Base-by-base conservation (phyloP, 2,113 vertebrate species). In the Sclerurus mexicanus region DNA sequence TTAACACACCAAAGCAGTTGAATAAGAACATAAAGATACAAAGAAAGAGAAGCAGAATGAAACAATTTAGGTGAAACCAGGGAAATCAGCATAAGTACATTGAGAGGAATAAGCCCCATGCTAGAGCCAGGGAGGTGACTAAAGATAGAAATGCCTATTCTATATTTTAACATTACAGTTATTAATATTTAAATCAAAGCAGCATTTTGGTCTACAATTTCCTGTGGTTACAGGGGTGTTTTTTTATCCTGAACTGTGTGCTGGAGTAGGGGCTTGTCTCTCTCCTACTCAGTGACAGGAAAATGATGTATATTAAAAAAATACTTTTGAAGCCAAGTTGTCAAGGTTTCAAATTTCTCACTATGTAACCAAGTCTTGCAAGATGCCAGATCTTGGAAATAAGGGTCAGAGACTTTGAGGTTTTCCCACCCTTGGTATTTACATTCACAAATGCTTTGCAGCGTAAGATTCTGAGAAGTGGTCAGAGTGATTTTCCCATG, bases 391-490 rank as follows among this genome's bases (percentile, higher is more conserved):
- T 88, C 71, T 40, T 94, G 90, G 76, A 94, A 97, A 89, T 55
- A 58, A 77, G 30, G 91, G 96, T 95, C 95, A 97, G 91, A 84
- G 68, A 72, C 90, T 95, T 31, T 8, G 60, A 87, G 85, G 39
- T 91, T 97, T 97, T 97, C 95, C 93, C 95, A 97, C 80, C 83
- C 95, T 84, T 87, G 31, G n/a, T 93, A 96, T 95, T 96, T 96
- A 93, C 60, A 63, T 85, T 96, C 50, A 72, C 55, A 76, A 92
- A 78, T 83, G 74, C 71, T 91, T 94, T 22, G 16, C 77, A 79
- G 73, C 42, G 8, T 25, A 76, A 63, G 78, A 89, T 77, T 81
- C 79, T 59, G 80, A 92, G 85, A 91, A 73, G 68, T 7, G 71
- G 56, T 86, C 63, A 39, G 85, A 92, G 40, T 81, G 59, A 87